Conservation (phyloP, 2,113 vertebrate genomes). For the Psilopogon haemacephalus region DNA sequence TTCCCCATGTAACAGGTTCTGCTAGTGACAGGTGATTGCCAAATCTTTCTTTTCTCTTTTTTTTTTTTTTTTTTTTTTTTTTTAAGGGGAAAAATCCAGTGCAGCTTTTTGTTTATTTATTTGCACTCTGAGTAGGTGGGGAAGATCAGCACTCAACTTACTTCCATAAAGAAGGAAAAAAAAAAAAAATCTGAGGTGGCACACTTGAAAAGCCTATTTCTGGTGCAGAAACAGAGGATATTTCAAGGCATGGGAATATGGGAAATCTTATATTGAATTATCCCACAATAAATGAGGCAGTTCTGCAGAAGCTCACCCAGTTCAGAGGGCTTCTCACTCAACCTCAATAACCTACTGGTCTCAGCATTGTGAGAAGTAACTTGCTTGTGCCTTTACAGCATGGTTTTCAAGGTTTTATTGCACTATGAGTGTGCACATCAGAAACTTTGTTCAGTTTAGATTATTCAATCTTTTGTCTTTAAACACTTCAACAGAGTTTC, state of each 20-base stretch:
- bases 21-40: slow-evolving; percentile 20
- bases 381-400: neutral
- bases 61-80: neutral
- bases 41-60: slow-evolving; percentile 3
- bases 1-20: slow-evolving; percentile 59
- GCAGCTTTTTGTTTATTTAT: slow-evolving; percentile 43
- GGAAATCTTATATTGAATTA: slow-evolving; percentile 74
- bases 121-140: neutral
- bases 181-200: slow-evolving; percentile 9
- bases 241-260: slow-evolving; percentile 44
- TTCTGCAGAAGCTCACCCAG: neutral
- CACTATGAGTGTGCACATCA: neutral
- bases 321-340: slow-evolving; percentile 2
- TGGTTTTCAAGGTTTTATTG: neutral
- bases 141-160: neutral
- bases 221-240: slow-evolving; percentile 67
- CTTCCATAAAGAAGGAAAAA: neutral
- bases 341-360: neutral
- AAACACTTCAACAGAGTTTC: neutral
- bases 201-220: neutral
- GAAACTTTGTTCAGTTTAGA: neutral
- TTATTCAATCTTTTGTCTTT: neutral
- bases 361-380: neutral
- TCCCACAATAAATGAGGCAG: slow-evolving; percentile 72
- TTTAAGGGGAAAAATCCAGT: neutral